phyloP scores from a whole-genome alignment of 2,113 vertebrate genomes.

The Hippolais icterina region DNA sequence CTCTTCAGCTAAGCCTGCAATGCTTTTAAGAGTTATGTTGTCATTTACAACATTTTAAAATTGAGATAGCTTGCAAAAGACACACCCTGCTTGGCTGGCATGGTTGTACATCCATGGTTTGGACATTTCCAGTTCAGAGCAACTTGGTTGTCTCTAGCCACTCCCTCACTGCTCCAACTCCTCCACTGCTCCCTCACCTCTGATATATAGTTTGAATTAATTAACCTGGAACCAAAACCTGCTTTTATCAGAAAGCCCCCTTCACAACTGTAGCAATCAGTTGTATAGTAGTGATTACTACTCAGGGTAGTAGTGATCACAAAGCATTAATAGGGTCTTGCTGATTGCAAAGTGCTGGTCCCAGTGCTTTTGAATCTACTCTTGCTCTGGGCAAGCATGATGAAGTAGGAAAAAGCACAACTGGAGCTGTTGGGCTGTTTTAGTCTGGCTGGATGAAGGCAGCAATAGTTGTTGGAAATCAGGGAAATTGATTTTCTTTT shows the following conservation, averaged over 20 bases:
- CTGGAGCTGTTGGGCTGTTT: not conserved
- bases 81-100: not conserved
- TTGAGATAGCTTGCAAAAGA: not conserved
- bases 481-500: not conserved
- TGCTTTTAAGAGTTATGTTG: not conserved
- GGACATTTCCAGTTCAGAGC: not conserved
- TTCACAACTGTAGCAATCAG: not conserved
- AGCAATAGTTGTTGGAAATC: fast-evolving
- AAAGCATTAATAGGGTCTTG: not conserved
- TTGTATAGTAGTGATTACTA: not conserved
- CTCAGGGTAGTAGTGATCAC: not conserved
- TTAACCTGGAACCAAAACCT: not conserved
- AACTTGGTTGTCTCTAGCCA: not conserved
- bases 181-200: not conserved
- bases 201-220: not conserved
- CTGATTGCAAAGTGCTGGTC: not conserved
- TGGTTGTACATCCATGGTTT: not conserved
- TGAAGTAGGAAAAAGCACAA: not conserved
- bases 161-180: not conserved
- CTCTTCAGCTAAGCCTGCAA: not conserved
- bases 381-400: not conserved
- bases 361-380: not conserved
- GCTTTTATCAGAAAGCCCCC: not conserved
- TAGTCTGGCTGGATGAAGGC: not conserved
- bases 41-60: not conserved